Percentiles rank a stretch among this genome's conserved stretches.
Evolutionary conservation across 30 jellyfish, hydroid and myxozoan species (phyloP).

Genomic region (Chrysaora quinquecirrha): DNA sequence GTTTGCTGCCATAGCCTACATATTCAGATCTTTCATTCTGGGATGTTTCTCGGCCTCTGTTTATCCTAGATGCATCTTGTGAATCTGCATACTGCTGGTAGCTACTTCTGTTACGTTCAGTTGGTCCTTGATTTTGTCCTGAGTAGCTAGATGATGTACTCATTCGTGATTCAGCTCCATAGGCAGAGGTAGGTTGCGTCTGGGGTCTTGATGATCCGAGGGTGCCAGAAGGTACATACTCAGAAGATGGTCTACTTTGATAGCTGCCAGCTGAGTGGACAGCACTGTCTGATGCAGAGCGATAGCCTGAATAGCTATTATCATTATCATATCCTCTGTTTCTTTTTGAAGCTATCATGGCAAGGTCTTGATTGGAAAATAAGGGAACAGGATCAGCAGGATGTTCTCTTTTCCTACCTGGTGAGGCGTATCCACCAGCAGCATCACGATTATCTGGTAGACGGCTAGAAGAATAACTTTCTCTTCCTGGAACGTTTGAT

Average conservation of each 20-base stretch:
- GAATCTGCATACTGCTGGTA: constrained; percentile 7
- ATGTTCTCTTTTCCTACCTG: constrained; percentile 53
- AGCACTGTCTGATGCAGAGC: neutral
- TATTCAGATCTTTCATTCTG: neutral
- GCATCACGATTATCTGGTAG: neutral
- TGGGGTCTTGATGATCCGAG: neutral
- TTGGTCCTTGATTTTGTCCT: neutral
- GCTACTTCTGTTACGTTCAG: neutral
- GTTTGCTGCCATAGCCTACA: neutral
- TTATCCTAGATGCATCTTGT: constrained; percentile 12
- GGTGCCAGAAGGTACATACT: neutral
- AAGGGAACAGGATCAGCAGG: constrained; percentile 11
- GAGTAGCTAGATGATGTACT: neutral
- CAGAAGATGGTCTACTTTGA: neutral
- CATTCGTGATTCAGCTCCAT: neutral
- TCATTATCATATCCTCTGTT: neutral
- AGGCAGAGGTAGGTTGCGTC: neutral
- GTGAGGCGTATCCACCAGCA: constrained; percentile 19
- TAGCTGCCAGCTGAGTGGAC: neutral
- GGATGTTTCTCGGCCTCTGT: neutral
- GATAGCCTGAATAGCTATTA: constrained; percentile 39
- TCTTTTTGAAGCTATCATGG: constrained; percentile 44
- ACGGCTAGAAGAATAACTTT: neutral
- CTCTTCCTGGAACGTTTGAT: neutral
- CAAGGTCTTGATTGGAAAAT: constrained; percentile 1